These are phyloP conservation scores for Mongoloraphidia duomilia DNA, from an alignment of 2,888 invertebrate genomes.

Conservation along the genomic window DNA sequence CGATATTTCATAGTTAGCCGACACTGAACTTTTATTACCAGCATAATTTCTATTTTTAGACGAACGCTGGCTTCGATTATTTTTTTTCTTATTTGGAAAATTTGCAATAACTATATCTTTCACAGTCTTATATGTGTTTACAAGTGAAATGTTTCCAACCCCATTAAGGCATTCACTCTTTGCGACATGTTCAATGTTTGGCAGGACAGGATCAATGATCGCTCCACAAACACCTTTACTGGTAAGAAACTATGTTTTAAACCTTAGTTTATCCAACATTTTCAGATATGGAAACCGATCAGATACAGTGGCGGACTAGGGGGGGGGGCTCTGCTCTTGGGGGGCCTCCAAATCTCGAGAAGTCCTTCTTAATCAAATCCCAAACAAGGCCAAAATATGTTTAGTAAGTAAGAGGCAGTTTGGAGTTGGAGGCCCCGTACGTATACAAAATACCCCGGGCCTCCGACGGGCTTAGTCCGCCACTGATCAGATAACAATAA, in stretches of 20 bases:
- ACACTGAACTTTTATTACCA: neutral
- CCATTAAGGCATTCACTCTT: constrained; percentile 44
- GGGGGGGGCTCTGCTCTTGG: too few relatives aligned
- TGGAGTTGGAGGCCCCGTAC: too few relatives aligned
- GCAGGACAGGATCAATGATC: constrained; percentile 46
- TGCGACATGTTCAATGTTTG: constrained; percentile 49
- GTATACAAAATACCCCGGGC: too few relatives aligned
- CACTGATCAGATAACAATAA: constrained; percentile 1
- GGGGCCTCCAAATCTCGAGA: too few relatives aligned
- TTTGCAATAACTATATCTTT: constrained; percentile 50
- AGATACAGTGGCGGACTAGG: too few relatives aligned
- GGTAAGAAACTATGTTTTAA: constrained; percentile 29
- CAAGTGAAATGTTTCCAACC: constrained; percentile 55
- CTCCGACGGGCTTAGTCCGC: too few relatives aligned
- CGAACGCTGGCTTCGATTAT: constrained; percentile 22
- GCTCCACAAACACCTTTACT: constrained; percentile 53
- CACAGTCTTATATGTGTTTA: constrained; percentile 49
- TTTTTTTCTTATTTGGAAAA: constrained; percentile 45
- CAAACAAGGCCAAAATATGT: too few relatives aligned
- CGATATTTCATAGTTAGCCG: neutral
- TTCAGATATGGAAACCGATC: too few relatives aligned
- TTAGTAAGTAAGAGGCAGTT: too few relatives aligned
- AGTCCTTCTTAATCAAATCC: too few relatives aligned
- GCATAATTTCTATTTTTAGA: neutral
- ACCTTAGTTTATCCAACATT: neutral